Evolutionary conservation across 2,797 vertebrate genomes (phyloP).

Genomic region (Netta rufina): DNA sequence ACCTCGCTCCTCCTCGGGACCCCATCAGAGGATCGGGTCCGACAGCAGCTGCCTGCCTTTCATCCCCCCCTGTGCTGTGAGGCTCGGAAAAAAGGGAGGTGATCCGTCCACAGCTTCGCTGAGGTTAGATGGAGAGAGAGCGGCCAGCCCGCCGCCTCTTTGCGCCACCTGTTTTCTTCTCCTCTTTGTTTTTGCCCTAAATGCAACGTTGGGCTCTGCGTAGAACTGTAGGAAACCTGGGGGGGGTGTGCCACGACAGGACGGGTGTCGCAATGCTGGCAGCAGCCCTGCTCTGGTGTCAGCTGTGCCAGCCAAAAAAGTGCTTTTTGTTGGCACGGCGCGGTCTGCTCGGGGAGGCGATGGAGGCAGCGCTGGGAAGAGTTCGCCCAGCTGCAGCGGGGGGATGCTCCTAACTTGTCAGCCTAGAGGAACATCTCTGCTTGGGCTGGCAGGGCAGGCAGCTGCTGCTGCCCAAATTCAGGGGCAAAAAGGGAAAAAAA

Average conservation of each 20-base stretch:
- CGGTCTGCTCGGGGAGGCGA: not conserved
- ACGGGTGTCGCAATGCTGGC: not conserved
- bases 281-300: not conserved
- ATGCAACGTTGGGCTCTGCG: not conserved
- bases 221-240: not conserved
- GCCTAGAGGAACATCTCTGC: not conserved
- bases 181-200: not conserved
- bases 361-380: not conserved
- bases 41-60: not conserved
- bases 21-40: not conserved
- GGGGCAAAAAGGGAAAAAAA: not conserved
- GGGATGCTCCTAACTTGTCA: not conserved
- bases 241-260: not conserved
- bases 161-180: not conserved
- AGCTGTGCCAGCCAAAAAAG: conserved; percentile 1
- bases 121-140: not conserved
- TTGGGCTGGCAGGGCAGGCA: not conserved
- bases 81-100: not conserved
- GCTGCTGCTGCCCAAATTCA: not conserved
- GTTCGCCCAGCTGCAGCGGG: not conserved
- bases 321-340: conserved; percentile 6
- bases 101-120: not conserved
- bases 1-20: not conserved
- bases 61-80: not conserved
- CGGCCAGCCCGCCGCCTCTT: fast-evolving